Base-by-base conservation (phyloP, 2,113 vertebrate genomes). In the Oenanthe melanoleuca region DNA sequence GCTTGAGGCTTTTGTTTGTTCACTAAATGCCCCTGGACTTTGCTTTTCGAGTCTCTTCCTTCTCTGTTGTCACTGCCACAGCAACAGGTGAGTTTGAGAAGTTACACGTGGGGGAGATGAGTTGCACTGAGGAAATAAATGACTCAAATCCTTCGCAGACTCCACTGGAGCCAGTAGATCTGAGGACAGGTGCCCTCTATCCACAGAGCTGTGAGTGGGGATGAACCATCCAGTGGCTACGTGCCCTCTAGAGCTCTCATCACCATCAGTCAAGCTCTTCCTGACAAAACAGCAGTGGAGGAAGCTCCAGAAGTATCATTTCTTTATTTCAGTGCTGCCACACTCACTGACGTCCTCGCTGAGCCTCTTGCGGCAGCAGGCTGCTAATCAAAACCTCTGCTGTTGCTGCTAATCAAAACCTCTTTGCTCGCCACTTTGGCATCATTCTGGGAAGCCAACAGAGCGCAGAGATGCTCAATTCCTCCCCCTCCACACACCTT, bases 401-500 rank as follows among this genome's bases (percentile, higher is more conserved):
- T 91, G 84, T 57, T 56, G 92, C 90, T 93, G 92, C 95, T 96
- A 42, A 89, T 96, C 96, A 96, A 78, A 93, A 78, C 63, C 89
- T 90, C 92, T 67, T 86, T 70, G 59, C 93, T 94, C 61, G 66
- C 92, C 83, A 61, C 96, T 57, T 91, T 74, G 84, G 86, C 93
- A 92, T 95, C 84, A 60, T 86, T 89, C 91, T 88, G 84, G 42
- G 80, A 85, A 94, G 86, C 80, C 81, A 94, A 52, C 40, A 3
- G 78, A 86, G 73, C 17, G 7, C 47, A 6, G 92, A 93, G 86
- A 92, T 88, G 88, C 96, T 97, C 90, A 69, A 86, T 95, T 97
- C 92, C 94, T 96, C 94, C 94, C 93, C 95, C 95, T 92, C 81
- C 91, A 72, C 82, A 73, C 97, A 96, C 96, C 95, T 97, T 94